Conservation (phyloP, 2,113 vertebrate genomes). For the Melozone crissalis region DNA sequence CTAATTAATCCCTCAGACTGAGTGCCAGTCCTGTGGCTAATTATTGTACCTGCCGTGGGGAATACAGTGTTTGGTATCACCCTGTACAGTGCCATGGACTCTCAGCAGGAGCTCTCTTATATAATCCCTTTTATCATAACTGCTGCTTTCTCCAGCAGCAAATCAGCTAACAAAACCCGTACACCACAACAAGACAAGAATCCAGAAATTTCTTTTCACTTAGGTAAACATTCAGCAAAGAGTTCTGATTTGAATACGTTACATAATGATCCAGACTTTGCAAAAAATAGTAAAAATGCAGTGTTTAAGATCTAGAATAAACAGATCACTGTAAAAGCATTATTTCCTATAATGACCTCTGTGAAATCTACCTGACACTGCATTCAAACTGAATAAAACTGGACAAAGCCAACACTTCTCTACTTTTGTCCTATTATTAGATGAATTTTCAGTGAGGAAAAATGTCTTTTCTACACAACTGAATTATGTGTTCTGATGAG, state of each 20-base stretch:
- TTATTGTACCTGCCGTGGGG: constrained; percentile 48
- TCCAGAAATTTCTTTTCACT: background rate
- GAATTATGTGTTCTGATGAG: constrained; percentile 5
- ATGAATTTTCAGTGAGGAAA: background rate
- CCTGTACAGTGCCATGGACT: background rate
- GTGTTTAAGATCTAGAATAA: background rate
- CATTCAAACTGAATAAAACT: background rate
- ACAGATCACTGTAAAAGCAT: background rate
- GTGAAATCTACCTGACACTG: background rate
- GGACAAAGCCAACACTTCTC: background rate
- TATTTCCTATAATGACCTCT: background rate
- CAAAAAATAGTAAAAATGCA: background rate
- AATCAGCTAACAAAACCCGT: constrained; percentile 2
- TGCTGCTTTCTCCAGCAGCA: constrained; percentile 54
- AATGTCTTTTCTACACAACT: background rate
- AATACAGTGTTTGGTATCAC: constrained; percentile 34
- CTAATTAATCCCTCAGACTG: constrained; percentile 53
- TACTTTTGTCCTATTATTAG: background rate
- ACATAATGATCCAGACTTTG: background rate
- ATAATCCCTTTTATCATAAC: constrained; percentile 36
- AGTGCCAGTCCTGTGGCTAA: constrained; percentile 48
- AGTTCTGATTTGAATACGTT: background rate
- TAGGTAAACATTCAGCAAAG: background rate
- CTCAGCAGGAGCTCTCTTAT: constrained; percentile 9
- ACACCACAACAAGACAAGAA: background rate